These are phyloP conservation scores for Crotalus tigris DNA, from an alignment of 2,113 vertebrate species.

Conservation along the genomic window DNA sequence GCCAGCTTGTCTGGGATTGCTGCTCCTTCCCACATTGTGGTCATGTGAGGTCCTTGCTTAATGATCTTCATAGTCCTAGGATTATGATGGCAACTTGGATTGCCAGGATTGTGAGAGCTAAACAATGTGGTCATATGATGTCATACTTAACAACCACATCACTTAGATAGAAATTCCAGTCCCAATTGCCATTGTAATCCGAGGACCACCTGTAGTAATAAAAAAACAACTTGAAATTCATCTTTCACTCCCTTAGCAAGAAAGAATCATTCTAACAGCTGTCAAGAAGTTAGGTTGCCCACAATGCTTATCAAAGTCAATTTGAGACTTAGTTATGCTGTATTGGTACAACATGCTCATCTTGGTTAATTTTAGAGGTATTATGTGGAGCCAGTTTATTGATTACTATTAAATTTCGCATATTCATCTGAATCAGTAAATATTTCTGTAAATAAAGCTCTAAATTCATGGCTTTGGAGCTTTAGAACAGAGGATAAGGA, in stretches of 20 bases:
- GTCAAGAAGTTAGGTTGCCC: neutral
- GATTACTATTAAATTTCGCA: neutral
- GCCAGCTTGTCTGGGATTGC: neutral
- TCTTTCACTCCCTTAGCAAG: neutral
- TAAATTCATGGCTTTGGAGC: neutral
- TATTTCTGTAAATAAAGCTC: neutral
- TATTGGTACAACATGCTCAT: no score
- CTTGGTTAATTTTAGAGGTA: no score
- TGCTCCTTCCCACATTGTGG: neutral
- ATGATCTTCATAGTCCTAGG: neutral
- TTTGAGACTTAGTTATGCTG: no score
- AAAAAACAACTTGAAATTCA: neutral
- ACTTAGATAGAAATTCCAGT: neutral
- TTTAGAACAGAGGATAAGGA: neutral
- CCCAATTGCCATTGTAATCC: neutral
- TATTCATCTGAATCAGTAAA: neutral
- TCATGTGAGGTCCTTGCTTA: neutral
- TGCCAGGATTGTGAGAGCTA: neutral
- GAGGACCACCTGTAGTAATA: neutral
- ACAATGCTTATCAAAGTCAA: no score
- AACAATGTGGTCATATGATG: neutral
- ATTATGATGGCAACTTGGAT: neutral
- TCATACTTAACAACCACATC: neutral
- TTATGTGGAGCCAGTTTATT: neutral
- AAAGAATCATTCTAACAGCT: neutral